A percentile compares a stretch with the other conserved stretches of the same genome.
phyloP scores from a whole-genome alignment of 2,888 invertebrate species.

The Lepas anatifera region DNA sequence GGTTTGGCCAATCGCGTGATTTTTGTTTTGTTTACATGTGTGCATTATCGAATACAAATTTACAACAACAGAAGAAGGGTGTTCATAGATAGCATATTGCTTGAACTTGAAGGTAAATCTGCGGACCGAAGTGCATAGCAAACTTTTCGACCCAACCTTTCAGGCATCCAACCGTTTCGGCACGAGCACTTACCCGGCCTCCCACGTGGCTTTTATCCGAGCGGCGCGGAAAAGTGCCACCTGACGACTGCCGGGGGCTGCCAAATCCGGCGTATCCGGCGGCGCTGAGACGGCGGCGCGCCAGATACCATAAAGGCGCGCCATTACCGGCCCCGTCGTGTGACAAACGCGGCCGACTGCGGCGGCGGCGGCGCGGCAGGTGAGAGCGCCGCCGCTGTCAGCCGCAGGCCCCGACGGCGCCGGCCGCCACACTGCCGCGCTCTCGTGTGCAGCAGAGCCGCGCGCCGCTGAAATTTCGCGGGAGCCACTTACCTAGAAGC shows the following conservation, averaged over 20 bases:
- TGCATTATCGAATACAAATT: no score
- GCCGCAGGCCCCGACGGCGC: background rate
- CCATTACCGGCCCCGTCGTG: background rate
- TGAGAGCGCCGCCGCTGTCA: background rate
- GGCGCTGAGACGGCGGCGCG: background rate
- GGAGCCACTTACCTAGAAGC: no score
- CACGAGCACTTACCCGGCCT: background rate
- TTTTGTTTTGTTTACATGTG: no score
- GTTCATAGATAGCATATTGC: no score
- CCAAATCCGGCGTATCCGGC: background rate
- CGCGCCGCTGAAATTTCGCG: background rate
- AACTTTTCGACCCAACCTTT: no score
- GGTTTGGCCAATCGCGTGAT: no score
- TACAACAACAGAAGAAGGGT: no score
- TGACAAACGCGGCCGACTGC: background rate
- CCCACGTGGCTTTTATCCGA: constrained; percentile 3
- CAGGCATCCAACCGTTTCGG: no score
- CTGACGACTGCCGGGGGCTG: background rate
- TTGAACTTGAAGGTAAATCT: no score
- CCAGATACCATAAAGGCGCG: background rate
- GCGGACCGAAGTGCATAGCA: no score
- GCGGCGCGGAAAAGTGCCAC: background rate
- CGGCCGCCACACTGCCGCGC: background rate
- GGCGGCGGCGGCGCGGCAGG: background rate
- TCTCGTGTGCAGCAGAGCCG: background rate